These are phyloP conservation scores for Hyles lineata DNA, from an alignment of 2,888 invertebrate species.

Conservation along the genomic window DNA sequence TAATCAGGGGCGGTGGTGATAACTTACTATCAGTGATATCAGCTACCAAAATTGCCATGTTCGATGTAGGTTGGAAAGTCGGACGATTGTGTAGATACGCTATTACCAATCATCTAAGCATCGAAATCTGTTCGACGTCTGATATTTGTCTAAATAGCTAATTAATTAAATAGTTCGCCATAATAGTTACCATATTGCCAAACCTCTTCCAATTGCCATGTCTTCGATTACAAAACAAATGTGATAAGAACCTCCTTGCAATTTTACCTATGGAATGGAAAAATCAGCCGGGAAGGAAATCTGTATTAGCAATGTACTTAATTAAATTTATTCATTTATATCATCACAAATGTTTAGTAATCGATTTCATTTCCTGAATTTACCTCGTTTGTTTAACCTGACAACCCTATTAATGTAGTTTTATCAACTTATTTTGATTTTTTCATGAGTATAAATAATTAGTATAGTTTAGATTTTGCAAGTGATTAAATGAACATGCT, in stretches of 20 bases:
- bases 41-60: background rate
- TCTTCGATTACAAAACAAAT: background rate
- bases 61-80: background rate
- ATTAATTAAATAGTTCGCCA: background rate
- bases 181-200: constrained; percentile 1
- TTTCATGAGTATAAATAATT: background rate
- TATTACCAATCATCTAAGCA: background rate
- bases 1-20: background rate
- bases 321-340: background rate
- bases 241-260: background rate
- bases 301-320: constrained; percentile 8
- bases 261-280: background rate
- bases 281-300: background rate
- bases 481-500: constrained; percentile 11
- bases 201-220: background rate
- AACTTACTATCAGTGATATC: too few species aligned
- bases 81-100: background rate
- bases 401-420: background rate
- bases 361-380: background rate
- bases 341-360: background rate
- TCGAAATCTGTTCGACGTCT: background rate
- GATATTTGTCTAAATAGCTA: background rate
- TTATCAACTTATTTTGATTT: background rate
- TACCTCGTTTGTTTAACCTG: background rate
- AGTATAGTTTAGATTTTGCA: constrained; percentile 8